phyloP scores from a whole-genome alignment of 2,888 invertebrate species.

The Schizaphis graminum region DNA sequence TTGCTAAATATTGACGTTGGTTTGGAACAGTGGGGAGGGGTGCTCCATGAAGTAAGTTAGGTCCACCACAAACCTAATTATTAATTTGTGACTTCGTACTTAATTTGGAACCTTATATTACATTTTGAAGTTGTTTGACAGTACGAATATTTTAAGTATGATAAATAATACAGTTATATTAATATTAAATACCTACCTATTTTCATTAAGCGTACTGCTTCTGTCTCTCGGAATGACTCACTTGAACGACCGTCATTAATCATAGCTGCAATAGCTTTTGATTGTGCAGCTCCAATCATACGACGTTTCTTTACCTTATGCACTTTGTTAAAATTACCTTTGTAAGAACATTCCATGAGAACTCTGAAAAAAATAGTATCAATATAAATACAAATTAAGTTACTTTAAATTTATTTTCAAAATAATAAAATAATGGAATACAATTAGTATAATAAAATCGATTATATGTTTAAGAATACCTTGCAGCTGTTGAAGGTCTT shows the following conservation, averaged over 20 bases:
- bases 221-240: neutral
- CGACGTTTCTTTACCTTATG: conserved; percentile 9
- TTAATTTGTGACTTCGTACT: no score
- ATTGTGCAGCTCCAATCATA: neutral
- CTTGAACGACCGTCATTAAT: neutral
- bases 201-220: neutral
- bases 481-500: neutral
- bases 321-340: neutral
- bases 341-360: conserved; percentile 1
- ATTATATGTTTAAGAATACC: neutral
- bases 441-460: neutral
- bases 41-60: no score
- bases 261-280: conserved; percentile 13
- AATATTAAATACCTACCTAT: neutral
- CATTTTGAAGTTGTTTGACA: no score
- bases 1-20: no score
- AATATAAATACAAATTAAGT: no score
- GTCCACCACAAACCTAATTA: no score
- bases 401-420: no score
- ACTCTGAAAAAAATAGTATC: conserved; percentile 2
- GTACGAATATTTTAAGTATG: no score
- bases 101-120: no score
- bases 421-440: no score
- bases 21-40: no score
- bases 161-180: no score